A percentile compares a stretch with the other conserved stretches of the same genome.
Evolutionary conservation across 2,888 invertebrate species (phyloP).

Genomic region (Imbricaverruca yamaguchii): DNA sequence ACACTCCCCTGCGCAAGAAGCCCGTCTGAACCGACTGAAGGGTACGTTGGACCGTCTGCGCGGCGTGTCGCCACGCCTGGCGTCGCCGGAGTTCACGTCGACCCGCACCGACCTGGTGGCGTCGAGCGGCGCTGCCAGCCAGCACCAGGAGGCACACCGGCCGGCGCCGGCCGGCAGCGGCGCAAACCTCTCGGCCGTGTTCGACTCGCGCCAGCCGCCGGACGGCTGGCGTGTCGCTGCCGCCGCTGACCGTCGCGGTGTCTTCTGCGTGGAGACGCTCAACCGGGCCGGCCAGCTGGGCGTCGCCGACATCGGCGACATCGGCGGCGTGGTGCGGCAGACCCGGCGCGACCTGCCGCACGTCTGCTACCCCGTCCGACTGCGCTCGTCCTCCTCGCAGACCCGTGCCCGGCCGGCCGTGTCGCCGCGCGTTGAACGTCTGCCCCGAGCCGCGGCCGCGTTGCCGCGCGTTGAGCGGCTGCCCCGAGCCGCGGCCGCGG

Average conservation of each 20-base stretch:
- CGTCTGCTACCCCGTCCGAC: not conserved
- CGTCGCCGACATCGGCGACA: not conserved
- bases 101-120: slow-evolving; percentile 97
- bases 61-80: slow-evolving; percentile 95
- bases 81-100: slow-evolving; percentile 94
- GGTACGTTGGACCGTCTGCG: slow-evolving; percentile 52
- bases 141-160: not conserved
- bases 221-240: no score
- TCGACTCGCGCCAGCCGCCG: not conserved
- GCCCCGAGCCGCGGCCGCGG: not conserved
- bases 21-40: not conserved
- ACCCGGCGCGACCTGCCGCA: not conserved
- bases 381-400: not conserved
- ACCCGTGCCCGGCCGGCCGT: not conserved
- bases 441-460: not conserved
- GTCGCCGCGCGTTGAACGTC: no score
- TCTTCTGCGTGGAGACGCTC: slow-evolving; percentile 1
- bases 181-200: not conserved
- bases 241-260: not conserved
- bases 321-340: not conserved
- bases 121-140: slow-evolving; percentile 54
- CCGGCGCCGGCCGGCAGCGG: not conserved
- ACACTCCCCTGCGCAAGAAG: not conserved
- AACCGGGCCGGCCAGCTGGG: not conserved
- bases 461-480: no score